Evolutionary conservation across 2,888 invertebrate species (phyloP).

Genomic region (Teleiodes luculella): DNA sequence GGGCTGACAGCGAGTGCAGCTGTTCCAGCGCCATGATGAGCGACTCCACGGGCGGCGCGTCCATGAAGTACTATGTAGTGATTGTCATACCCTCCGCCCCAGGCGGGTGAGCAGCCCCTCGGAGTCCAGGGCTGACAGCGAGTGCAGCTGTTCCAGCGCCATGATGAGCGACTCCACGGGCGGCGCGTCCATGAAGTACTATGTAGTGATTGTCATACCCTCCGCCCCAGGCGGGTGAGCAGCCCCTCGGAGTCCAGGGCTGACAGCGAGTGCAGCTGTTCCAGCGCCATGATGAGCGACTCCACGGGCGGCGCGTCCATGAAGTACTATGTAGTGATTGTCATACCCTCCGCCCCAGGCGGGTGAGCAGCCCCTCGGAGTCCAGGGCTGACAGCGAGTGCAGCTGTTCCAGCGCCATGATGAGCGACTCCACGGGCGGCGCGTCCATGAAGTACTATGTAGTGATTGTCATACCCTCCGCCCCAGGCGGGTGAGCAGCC

Average conservation of each 20-base stretch:
- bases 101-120: slow-evolving; percentile 91
- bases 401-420: slow-evolving; percentile 97
- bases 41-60: slow-evolving; percentile 98
- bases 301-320: slow-evolving; percentile 98
- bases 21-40: slow-evolving; percentile 99
- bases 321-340: too few species aligned
- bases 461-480: slow-evolving; percentile 81
- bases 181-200: too few species aligned
- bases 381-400: slow-evolving; percentile 98
- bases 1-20: slow-evolving; percentile 97
- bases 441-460: slow-evolving; percentile 99
- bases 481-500: slow-evolving; percentile 89
- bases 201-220: too few species aligned
- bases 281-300: slow-evolving; percentile 97
- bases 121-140: slow-evolving; percentile 96
- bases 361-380: slow-evolving; percentile 91
- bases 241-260: slow-evolving; percentile 97
- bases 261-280: slow-evolving; percentile 96
- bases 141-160: slow-evolving; percentile 98
- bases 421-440: slow-evolving; percentile 97
- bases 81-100: slow-evolving; percentile 80
- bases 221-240: slow-evolving; percentile 87
- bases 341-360: slow-evolving; percentile 84
- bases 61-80: slow-evolving; percentile 99
- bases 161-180: slow-evolving; percentile 98